Evolutionary conservation across 2,113 vertebrate species (phyloP).

Genomic region (Psophia crepitans): DNA sequence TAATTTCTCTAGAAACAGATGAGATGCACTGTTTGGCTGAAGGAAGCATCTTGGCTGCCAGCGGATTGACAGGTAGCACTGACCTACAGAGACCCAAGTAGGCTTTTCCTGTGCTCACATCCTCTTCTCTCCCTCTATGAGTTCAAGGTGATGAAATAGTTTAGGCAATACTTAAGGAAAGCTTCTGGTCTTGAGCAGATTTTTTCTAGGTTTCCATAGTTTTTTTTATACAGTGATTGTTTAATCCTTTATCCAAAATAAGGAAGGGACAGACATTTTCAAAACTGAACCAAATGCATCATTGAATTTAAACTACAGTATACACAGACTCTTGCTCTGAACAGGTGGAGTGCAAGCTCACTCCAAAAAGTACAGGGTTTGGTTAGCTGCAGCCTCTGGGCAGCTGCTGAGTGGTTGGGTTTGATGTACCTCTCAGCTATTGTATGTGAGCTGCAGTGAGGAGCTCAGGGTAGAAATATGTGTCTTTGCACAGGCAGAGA

Average conservation of each 20-base stretch:
- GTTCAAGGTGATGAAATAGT: not conserved
- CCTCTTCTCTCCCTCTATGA: not conserved
- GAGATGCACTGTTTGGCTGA: not conserved
- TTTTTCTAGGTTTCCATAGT: not conserved
- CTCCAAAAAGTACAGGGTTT: not conserved
- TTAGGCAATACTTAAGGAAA: not conserved
- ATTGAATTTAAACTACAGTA: not conserved
- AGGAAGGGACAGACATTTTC: not conserved
- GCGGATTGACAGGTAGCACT: not conserved
- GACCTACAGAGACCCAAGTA: not conserved
- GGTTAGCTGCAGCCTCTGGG: not conserved
- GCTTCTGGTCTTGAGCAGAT: not conserved
- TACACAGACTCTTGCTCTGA: not conserved
- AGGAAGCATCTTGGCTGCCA: not conserved
- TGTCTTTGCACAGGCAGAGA: not conserved
- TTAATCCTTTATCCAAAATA: not conserved
- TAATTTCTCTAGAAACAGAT: not conserved
- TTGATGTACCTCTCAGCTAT: not conserved
- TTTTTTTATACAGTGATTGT: not conserved
- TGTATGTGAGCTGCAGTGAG: fast-evolving
- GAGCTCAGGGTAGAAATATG: fast-evolving
- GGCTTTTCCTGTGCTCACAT: fast-evolving
- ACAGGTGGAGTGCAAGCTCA: not conserved
- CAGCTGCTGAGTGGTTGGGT: not conserved
- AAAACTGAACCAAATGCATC: not conserved